A percentile compares a stretch with the other conserved stretches of the same genome.
Conservation (phyloP, 2,113 vertebrate species). For the Uria aalge region DNA sequence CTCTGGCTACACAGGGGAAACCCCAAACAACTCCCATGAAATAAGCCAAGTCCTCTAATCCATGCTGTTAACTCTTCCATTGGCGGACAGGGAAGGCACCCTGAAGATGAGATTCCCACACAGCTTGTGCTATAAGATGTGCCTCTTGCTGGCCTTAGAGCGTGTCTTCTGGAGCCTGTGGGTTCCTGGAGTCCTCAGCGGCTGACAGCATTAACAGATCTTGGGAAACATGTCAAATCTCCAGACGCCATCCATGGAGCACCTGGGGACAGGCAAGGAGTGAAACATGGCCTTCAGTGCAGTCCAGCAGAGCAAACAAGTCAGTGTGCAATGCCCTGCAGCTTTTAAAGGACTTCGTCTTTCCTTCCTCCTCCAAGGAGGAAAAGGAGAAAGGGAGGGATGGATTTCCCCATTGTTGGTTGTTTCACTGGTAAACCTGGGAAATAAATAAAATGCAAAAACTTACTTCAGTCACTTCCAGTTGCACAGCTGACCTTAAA, state of each 20-base stretch:
- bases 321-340: neutral
- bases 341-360: neutral
- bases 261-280: neutral
- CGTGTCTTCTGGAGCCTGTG: neutral
- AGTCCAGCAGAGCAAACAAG: neutral
- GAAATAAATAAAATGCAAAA: neutral
- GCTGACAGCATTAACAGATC: neutral
- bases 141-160: neutral
- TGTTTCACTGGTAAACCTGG: neutral
- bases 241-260: fast-evolving
- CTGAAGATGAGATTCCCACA: neutral
- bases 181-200: neutral
- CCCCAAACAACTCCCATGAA: neutral
- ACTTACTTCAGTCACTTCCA: neutral
- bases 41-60: neutral
- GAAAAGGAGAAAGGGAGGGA: neutral
- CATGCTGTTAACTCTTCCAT: neutral
- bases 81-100: fast-evolving
- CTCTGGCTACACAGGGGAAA: neutral
- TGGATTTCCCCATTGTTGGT: neutral
- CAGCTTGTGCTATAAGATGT: too few species aligned
- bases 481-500: neutral
- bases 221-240: neutral
- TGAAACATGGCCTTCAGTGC: neutral
- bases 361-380: neutral